These are phyloP conservation scores for Heliocidaris tuberculata DNA, from an alignment of 35 echinoderm and acorn worm species.

Conservation along the genomic window DNA sequence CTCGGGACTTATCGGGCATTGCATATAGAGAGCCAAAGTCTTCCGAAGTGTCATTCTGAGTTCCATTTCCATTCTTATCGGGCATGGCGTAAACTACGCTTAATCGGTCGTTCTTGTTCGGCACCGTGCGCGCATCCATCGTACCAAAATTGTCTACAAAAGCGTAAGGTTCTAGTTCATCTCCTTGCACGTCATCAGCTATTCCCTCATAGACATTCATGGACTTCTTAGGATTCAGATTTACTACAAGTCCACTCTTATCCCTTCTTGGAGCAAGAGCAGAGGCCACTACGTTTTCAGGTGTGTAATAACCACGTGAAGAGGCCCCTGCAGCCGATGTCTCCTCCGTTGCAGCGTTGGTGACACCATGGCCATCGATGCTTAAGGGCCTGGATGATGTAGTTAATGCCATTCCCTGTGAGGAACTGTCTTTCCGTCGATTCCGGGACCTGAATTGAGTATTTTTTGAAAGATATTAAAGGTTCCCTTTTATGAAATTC, in stretches of 20 bases:
- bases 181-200: not conserved
- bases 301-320: not conserved
- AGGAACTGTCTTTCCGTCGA: not conserved
- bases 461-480: too few species aligned
- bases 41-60: not conserved
- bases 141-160: not conserved
- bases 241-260: not conserved
- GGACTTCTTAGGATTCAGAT: not conserved
- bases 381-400: not conserved
- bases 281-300: not conserved
- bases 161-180: not conserved
- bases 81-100: not conserved
- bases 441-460: not conserved
- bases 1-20: not conserved
- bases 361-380: not conserved
- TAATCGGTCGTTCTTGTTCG: not conserved
- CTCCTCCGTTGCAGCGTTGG: not conserved
- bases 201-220: not conserved
- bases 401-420: not conserved
- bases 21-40: not conserved
- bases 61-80: not conserved
- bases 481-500: too few species aligned
- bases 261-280: not conserved
- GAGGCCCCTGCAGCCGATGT: not conserved
- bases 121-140: not conserved